A percentile compares a stretch with the other conserved stretches of the same genome.
Conservation (phyloP, 53 echinoderm and acorn worm species). For the Paelopatides confundens region DNA sequence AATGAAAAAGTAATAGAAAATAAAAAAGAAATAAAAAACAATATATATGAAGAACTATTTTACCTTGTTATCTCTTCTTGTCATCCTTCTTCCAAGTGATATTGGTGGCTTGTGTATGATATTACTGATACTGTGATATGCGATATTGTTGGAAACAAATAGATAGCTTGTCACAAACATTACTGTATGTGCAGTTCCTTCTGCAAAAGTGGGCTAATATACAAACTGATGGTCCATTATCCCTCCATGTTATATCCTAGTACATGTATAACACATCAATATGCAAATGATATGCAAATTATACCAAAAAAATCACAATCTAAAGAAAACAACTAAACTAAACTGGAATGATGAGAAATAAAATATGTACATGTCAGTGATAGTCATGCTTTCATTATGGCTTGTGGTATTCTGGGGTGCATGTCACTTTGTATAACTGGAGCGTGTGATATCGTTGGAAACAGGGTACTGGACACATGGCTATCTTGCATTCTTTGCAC, state of each 20-base stretch:
- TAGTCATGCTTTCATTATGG: conserved; percentile 23
- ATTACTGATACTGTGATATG: too few species aligned
- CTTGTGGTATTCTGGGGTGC: conserved; percentile 12
- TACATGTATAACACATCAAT: not conserved
- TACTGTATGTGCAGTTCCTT: too few species aligned
- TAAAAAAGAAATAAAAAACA: not conserved
- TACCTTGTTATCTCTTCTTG: not conserved
- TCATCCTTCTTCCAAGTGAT: not conserved
- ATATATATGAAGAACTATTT: not conserved
- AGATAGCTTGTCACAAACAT: too few species aligned
- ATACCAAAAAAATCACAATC: not conserved
- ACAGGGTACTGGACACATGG: conserved; percentile 42
- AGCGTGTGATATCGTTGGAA: conserved; percentile 33
- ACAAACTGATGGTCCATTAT: too few species aligned
- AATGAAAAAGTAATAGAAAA: not conserved
- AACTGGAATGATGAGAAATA: not conserved
- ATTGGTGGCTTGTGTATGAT: not conserved
- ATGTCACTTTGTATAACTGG: conserved; percentile 23
- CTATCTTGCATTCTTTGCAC: conserved; percentile 26
- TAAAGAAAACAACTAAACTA: not conserved
- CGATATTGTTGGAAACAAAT: too few species aligned
- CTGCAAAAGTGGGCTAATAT: too few species aligned
- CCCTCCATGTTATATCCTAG: not conserved
- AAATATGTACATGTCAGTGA: too few species aligned
- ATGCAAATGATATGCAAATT: not conserved